Conservation (phyloP, 2,888 invertebrate species). For the Nephrotoma flavescens region DNA sequence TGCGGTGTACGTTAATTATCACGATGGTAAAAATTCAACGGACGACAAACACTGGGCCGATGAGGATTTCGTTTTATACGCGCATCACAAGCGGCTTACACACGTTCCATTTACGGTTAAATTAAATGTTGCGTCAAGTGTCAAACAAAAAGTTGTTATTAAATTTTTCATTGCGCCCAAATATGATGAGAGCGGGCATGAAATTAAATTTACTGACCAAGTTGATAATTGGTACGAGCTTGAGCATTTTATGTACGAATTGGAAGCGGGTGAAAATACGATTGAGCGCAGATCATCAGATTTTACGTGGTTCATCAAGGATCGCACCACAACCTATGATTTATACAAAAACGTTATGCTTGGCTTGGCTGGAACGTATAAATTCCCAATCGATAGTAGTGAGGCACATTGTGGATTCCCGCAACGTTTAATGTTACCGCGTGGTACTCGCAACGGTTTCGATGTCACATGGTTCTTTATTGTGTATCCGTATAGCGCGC, state of each 20-base stretch:
- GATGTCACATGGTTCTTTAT: slow-evolving; percentile 45
- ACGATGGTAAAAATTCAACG: background rate
- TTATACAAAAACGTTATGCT: slow-evolving; percentile 35
- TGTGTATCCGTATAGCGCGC: slow-evolving; percentile 37
- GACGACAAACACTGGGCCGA: background rate
- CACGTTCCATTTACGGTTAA: slow-evolving; percentile 48
- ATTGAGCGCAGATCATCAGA: slow-evolving; percentile 45
- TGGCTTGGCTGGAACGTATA: slow-evolving; percentile 33
- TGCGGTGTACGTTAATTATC: slow-evolving; percentile 30
- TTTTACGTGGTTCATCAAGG: slow-evolving; percentile 48
- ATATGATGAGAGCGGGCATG: slow-evolving; percentile 39
- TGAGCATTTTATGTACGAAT: slow-evolving; percentile 46
- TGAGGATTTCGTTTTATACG: slow-evolving; percentile 27
- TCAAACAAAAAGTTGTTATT: slow-evolving; percentile 43
- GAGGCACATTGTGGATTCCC: slow-evolving; percentile 43
- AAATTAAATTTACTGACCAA: slow-evolving; percentile 40
- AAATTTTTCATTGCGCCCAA: slow-evolving; percentile 59
- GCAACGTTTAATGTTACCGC: slow-evolving; percentile 46
- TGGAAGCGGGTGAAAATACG: slow-evolving; percentile 39
- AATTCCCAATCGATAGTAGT: slow-evolving; percentile 33
- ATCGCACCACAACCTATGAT: slow-evolving; percentile 35
- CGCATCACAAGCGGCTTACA: slow-evolving; percentile 46
- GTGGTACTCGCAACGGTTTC: slow-evolving; percentile 45
- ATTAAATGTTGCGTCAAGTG: slow-evolving; percentile 41
- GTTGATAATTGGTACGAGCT: slow-evolving; percentile 50